phyloP scores from a whole-genome alignment of 1,140 invertebrate genomes.

The Drosophila quadrilineata region DNA sequence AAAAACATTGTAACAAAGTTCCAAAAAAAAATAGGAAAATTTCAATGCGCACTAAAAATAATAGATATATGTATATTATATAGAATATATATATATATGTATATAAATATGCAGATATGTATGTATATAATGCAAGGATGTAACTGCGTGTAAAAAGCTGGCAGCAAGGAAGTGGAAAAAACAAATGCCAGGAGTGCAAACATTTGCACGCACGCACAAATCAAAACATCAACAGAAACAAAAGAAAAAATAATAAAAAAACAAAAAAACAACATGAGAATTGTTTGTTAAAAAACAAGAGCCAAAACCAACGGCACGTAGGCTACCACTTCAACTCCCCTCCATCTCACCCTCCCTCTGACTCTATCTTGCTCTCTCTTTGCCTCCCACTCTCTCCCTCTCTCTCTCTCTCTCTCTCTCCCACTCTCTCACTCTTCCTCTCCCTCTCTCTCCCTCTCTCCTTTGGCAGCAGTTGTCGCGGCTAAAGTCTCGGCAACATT shows the following conservation, averaged over 20 bases:
- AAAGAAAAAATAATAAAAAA: slow-evolving; percentile 28
- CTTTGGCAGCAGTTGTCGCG: slow-evolving; percentile 23
- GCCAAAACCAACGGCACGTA: slow-evolving; percentile 60
- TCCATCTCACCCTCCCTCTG: not conserved
- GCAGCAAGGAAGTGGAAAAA: slow-evolving; percentile 42
- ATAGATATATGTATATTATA: not conserved
- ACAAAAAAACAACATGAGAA: slow-evolving; percentile 34
- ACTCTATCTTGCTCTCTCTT: too few relatives aligned
- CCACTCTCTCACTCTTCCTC: not conserved
- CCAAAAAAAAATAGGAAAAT: slow-evolving; percentile 32
- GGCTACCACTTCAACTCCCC: not conserved
- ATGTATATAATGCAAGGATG: slow-evolving; percentile 4
- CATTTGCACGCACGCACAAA: slow-evolving; percentile 78
- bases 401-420: not conserved
- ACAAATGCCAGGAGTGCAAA: slow-evolving; percentile 69
- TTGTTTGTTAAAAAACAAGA: slow-evolving; percentile 49
- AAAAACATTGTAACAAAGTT: slow-evolving; percentile 22
- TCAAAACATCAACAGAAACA: slow-evolving; percentile 76
- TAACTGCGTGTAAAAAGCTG: slow-evolving; percentile 34
- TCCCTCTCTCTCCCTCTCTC: not conserved
- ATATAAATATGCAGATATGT: slow-evolving; percentile 2
- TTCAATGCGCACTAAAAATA: slow-evolving; percentile 32
- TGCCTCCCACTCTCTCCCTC: too few relatives aligned
- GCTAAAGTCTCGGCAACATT: slow-evolving; percentile 70
- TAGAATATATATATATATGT: not conserved